Evolutionary conservation across 1,140 invertebrate genomes (phyloP).

Genomic region (Drosophila subobscura): DNA sequence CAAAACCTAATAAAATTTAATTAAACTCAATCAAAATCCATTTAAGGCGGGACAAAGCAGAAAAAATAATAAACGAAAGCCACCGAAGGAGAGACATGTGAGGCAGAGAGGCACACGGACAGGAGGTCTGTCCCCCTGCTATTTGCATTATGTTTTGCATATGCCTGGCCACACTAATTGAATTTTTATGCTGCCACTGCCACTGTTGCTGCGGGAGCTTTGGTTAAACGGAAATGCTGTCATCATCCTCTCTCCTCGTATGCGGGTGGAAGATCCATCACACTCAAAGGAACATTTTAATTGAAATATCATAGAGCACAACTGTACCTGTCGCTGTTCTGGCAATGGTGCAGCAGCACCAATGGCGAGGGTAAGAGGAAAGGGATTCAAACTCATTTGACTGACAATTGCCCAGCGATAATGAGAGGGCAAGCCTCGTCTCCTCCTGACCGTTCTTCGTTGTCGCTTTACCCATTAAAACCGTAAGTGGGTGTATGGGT

Average conservation of each 20-base stretch:
- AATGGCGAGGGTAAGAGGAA: conserved; percentile 6
- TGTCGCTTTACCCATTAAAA: conserved; percentile 27
- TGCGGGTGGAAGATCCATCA: conserved; percentile 15
- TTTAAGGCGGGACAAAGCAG: conserved; percentile 66
- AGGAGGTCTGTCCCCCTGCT: conserved; percentile 21
- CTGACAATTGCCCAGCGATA: conserved; percentile 49
- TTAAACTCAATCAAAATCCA: conserved; percentile 82
- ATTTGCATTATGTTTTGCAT: conserved; percentile 24
- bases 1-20: conserved; percentile 82
- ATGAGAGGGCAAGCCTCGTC: conserved; percentile 8
- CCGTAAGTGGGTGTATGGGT: conserved; percentile 43
- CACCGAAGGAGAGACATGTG: conserved; percentile 17
- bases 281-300: conserved; percentile 9
- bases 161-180: conserved; percentile 37
- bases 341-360: conserved; percentile 6
- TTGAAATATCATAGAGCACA: conserved; percentile 41
- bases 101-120: conserved; percentile 1
- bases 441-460: background rate
- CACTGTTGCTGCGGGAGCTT: background rate
- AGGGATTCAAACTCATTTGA: conserved; percentile 55
- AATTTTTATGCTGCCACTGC: conserved; percentile 10
- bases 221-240: conserved; percentile 50
- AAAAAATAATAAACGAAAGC: conserved; percentile 34
- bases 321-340: conserved; percentile 51
- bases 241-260: conserved; percentile 7